A percentile compares a stretch with the other conserved stretches of the same genome.
Conservation (phyloP, 2,113 vertebrate species). For the Recurvirostra avosetta region DNA sequence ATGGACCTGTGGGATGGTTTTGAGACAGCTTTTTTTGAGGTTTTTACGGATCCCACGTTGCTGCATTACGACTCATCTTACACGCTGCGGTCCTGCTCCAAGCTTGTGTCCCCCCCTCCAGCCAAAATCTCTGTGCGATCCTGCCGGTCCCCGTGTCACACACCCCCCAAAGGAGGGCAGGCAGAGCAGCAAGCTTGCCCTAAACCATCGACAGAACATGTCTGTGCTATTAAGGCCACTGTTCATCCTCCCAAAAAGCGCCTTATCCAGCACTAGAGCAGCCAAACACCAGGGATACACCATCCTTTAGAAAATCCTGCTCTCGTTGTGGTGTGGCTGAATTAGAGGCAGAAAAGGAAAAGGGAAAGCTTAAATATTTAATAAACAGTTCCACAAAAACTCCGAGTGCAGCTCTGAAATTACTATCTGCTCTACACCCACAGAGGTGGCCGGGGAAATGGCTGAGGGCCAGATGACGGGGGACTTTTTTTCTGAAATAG, state of each 20-base stretch:
- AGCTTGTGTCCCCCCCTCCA: not conserved
- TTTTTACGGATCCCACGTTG: not conserved
- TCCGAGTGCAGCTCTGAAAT: conserved; percentile 49
- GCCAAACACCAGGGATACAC: not conserved
- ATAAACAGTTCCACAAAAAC: conserved; percentile 44
- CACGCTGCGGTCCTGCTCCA: not conserved
- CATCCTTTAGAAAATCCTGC: conserved; percentile 17
- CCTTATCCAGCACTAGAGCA: not conserved
- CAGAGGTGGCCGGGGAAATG: conserved; percentile 35
- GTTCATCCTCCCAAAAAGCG: not conserved
- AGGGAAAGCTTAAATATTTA: conserved; percentile 72
- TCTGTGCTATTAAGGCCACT: not conserved
- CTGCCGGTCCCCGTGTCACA: not conserved
- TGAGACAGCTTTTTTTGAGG: not conserved
- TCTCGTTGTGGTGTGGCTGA: not conserved
- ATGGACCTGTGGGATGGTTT: accelerated
- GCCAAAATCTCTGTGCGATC: not conserved
- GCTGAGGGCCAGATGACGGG: conserved; percentile 53
- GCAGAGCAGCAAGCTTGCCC: not conserved
- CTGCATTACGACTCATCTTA: not conserved
- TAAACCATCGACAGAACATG: not conserved
- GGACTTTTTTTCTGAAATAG: conserved; percentile 56
- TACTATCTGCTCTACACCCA: conserved; percentile 27
- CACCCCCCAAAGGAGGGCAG: not conserved
- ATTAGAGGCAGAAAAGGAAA: not conserved